phyloP scores from a whole-genome alignment of 2,888 invertebrate species.

The Ophion ventricosus region DNA sequence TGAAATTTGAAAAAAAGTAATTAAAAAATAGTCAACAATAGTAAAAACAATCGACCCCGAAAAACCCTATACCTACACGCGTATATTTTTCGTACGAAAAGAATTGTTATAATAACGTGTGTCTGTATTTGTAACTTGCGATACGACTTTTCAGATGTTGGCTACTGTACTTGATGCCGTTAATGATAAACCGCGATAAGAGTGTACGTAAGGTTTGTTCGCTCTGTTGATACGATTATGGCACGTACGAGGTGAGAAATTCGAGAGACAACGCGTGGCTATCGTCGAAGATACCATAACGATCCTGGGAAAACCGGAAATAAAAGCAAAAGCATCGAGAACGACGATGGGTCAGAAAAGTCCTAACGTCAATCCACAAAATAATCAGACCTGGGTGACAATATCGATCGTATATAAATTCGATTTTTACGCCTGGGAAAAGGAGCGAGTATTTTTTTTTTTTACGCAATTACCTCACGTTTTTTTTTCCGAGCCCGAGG shows the following conservation, averaged over 20 bases:
- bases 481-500: neutral
- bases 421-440: neutral
- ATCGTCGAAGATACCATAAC: constrained; percentile 33
- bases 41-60: neutral
- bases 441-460: neutral
- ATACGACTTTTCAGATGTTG: constrained; percentile 67
- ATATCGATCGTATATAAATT: neutral
- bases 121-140: constrained; percentile 2
- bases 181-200: constrained; percentile 73
- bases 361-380: neutral
- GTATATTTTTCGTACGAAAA: neutral
- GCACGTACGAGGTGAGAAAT: constrained; percentile 66
- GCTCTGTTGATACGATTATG: constrained; percentile 70
- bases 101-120: constrained; percentile 50
- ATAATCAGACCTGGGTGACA: neutral
- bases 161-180: constrained; percentile 72
- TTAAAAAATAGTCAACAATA: too few species aligned
- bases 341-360: constrained; percentile 19
- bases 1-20: too few species aligned
- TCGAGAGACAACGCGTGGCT: constrained; percentile 31
- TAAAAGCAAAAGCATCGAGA: constrained; percentile 24
- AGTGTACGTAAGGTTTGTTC: constrained; percentile 71
- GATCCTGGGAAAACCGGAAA: constrained; percentile 29
- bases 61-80: neutral
- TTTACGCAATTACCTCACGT: neutral